Percentiles rank a stretch among this genome's conserved stretches.
phyloP scores from a whole-genome alignment of 2,797 vertebrate genomes.

The Chiloscyllium punctatum region DNA sequence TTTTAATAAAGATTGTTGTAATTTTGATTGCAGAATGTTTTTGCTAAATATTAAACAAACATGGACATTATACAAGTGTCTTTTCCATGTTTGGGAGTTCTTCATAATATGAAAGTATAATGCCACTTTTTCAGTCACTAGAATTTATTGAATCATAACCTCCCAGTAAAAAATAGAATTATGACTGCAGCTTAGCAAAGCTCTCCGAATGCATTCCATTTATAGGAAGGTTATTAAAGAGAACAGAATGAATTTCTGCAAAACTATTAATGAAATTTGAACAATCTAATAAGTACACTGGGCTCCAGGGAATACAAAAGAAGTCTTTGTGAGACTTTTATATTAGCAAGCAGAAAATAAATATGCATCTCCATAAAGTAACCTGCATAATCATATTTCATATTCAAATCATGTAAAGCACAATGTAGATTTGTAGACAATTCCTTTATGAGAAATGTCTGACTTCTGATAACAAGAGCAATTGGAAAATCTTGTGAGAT shows the following conservation, averaged over 20 bases:
- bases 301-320: background rate
- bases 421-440: background rate
- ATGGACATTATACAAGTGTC: background rate
- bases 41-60: background rate
- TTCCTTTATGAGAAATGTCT: background rate
- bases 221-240: background rate
- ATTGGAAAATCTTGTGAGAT: background rate
- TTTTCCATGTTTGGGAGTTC: background rate
- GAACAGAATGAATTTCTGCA: background rate
- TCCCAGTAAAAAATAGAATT: conserved; percentile 14
- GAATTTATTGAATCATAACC: background rate
- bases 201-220: background rate
- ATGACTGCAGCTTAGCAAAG: background rate
- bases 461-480: conserved; percentile 1
- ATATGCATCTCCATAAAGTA: background rate
- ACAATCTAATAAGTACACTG: conserved; percentile 16
- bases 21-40: background rate
- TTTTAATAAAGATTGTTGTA: conserved; percentile 17
- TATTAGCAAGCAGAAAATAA: background rate
- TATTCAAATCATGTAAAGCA: conserved; percentile 4
- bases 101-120: background rate
- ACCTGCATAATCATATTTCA: background rate
- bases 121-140: background rate
- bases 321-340: conserved; percentile 17
- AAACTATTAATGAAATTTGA: conserved; percentile 28